phyloP scores from a whole-genome alignment of 2,888 invertebrate genomes.

The Elgonia sp. region DNA sequence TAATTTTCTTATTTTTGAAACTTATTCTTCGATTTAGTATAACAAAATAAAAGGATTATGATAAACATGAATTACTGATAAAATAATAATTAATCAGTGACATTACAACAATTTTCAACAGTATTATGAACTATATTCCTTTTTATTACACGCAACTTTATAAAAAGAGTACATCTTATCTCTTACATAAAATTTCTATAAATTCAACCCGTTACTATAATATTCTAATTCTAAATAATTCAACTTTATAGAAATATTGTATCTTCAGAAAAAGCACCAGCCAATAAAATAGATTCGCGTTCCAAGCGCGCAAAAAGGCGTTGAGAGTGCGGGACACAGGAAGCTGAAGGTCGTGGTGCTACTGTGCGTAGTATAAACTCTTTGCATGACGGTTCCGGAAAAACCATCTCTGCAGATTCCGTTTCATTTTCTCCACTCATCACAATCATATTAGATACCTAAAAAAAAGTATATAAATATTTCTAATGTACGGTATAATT shows the following conservation, averaged over 20 bases:
- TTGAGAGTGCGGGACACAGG: conserved; percentile 90
- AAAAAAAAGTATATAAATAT: conserved; percentile 6
- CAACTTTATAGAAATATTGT: conserved; percentile 89
- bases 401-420: conserved; percentile 84
- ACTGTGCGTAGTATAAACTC: conserved; percentile 90
- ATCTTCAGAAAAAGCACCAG: conserved; percentile 94
- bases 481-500: too few relatives aligned
- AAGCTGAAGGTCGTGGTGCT: conserved; percentile 89
- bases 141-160: not conserved
- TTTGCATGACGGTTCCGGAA: conserved; percentile 88
- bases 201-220: not conserved
- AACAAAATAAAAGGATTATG: too few relatives aligned
- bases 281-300: conserved; percentile 91
- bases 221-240: not conserved
- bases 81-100: too few relatives aligned
- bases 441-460: conserved; percentile 88
- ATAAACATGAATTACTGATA: too few relatives aligned
- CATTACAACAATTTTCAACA: too few relatives aligned
- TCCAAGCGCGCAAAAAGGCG: conserved; percentile 91
- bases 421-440: conserved; percentile 85
- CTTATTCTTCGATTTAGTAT: too few relatives aligned
- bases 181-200: not conserved
- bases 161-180: not conserved
- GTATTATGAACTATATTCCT: not conserved
- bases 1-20: too few relatives aligned